Evolutionary conservation across 2,888 invertebrate species (phyloP), one percentile per base, ranked within the genome.

Genomic region (Nomada hirtipes): DNA sequence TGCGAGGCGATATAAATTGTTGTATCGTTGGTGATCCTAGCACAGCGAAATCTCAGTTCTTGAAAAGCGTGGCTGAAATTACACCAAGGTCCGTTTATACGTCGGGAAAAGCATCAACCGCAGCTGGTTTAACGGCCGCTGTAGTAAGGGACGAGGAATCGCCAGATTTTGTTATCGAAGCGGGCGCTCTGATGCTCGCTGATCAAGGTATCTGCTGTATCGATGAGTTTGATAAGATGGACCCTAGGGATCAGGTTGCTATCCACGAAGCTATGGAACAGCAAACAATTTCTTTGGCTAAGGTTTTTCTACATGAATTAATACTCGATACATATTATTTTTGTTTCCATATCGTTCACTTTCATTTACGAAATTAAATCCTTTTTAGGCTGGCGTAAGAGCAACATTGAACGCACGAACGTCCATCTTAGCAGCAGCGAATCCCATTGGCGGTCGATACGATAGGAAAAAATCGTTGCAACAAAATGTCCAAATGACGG

Each of bases 181-280:
- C 99, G 10, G 99, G 99, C n/a, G 99, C 99, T 0, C 94, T 99
- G 47, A 99, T 99, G 99, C 95, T 99, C 91, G 99, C 99, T 0
- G 99, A 99, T 94, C 99, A 99, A 92, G 98, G 99, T 7, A 98
- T 99, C 64, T 99, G 99, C 91, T 99, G 99, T 93, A 99, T 99
- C 89, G 99, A 99, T 92, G 99, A 99, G 94, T 99, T 99, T 94
- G 99, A 99, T 94, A 99, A 99, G 95, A 99, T 99, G 99, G 99
- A 99, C 93, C 96, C 96, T 0, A 96, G 96, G 65, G 99, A 99
- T 95, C 99, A 99, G 94, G 99, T 99, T 9, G 99, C 99, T 63
- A 99, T 99, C 88, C 99, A 99, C 95, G 99, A 99, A 94, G 99
- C 99, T 4, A 99, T 99, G 99, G 99, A 99, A 95, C 99, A 99